Conservation (phyloP, 2,888 invertebrate species). For the Machimus atricapillus region DNA sequence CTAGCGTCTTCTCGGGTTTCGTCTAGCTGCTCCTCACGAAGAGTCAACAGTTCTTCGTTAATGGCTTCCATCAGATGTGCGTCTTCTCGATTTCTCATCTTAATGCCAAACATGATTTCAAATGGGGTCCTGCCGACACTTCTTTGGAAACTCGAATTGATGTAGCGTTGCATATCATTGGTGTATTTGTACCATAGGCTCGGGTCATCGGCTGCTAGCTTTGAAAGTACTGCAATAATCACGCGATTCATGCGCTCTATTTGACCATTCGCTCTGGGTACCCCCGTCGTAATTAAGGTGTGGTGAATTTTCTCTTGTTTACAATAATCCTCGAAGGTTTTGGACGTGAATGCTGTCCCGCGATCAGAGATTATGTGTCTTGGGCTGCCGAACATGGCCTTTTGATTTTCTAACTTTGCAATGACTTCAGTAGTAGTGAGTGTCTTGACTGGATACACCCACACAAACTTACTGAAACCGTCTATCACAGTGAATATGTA, state of each 20-base stretch:
- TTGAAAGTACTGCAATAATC: not conserved
- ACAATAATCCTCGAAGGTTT: too few species aligned
- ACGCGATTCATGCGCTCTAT: not conserved
- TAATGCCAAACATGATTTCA: too few species aligned
- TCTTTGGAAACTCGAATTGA: not conserved
- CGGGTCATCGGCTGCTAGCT: not conserved
- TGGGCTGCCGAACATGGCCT: too few species aligned
- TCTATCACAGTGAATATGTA: not conserved
- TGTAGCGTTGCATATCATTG: not conserved
- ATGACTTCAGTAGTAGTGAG: not conserved
- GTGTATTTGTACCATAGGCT: not conserved
- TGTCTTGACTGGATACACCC: slow-evolving; percentile 46
- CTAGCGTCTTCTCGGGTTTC: not conserved
- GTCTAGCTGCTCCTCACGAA: not conserved
- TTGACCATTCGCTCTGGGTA: too few species aligned
- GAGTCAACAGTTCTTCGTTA: not conserved
- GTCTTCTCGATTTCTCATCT: too few species aligned
- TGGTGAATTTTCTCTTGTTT: too few species aligned
- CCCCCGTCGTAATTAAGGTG: too few species aligned
- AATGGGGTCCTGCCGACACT: not conserved
- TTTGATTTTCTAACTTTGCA: too few species aligned
- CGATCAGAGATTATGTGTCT: too few species aligned
- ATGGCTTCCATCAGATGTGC: not conserved
- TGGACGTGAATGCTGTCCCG: too few species aligned
- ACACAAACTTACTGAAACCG: not conserved